These are phyloP conservation scores for Julus scanicus DNA, from an alignment of 2,888 invertebrate species.

Conservation along the genomic window DNA sequence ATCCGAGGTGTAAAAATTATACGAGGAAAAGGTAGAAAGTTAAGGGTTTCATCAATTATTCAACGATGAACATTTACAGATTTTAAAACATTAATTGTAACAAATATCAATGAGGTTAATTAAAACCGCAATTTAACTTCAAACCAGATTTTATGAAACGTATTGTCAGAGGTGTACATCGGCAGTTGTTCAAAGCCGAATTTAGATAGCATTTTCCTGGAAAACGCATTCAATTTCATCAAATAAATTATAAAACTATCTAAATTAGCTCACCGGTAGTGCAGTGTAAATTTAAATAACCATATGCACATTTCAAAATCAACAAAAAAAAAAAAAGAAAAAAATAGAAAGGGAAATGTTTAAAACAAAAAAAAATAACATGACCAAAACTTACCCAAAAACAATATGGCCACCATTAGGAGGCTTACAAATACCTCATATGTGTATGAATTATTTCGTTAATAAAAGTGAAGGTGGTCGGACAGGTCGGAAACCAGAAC, in stretches of 20 bases:
- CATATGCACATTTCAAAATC: not conserved
- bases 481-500: constrained; percentile 48
- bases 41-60: not conserved
- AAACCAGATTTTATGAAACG: too few species aligned
- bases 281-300: not conserved
- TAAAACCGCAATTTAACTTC: too few species aligned
- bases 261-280: not conserved
- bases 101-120: too few species aligned
- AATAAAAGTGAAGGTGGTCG: constrained; percentile 51
- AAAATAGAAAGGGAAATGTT: not conserved
- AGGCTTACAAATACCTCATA: not conserved
- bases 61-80: not conserved
- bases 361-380: constrained; percentile 17
- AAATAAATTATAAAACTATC: too few species aligned
- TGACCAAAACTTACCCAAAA: constrained; percentile 25
- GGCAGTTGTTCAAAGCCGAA: too few species aligned
- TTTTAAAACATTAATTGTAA: too few species aligned
- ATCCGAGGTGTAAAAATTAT: not conserved
- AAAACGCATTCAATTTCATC: too few species aligned
- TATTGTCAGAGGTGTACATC: too few species aligned
- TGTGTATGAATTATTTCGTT: not conserved
- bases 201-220: too few species aligned
- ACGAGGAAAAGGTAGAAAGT: not conserved
- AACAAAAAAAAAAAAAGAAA: not conserved
- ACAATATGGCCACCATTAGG: not conserved